Percentiles rank a stretch among this genome's conserved stretches.
phyloP scores from a whole-genome alignment of 2,797 vertebrate species.

The Melanotaenia trifasciata region DNA sequence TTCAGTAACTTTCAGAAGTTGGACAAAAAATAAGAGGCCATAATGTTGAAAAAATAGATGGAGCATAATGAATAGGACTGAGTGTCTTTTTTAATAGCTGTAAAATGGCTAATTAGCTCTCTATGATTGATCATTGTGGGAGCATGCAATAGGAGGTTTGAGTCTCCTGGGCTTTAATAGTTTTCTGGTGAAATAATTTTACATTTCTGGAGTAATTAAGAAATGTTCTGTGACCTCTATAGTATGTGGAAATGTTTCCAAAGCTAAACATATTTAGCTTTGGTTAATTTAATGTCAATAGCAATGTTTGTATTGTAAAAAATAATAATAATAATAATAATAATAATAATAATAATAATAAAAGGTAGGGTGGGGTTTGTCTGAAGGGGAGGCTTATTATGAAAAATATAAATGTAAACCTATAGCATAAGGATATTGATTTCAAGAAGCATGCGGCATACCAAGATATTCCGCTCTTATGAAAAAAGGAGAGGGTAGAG shows the following conservation, averaged over 20 bases:
- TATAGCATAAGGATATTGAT: constrained; percentile 40
- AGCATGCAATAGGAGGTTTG: constrained; percentile 58
- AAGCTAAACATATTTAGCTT: neutral
- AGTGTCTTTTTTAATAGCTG: constrained; percentile 70
- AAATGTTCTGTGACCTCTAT: constrained; percentile 54
- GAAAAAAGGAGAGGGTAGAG: constrained; percentile 46
- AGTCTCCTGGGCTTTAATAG: constrained; percentile 67
- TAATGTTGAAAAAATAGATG: constrained; percentile 66
- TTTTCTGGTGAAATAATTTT: constrained; percentile 77
- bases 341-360: constrained; percentile 14
- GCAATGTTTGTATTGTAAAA: neutral
- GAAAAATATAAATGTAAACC: constrained; percentile 30
- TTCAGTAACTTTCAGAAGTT: constrained; percentile 65
- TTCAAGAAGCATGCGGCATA: constrained; percentile 38
- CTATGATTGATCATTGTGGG: constrained; percentile 69
- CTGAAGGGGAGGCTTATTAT: neutral
- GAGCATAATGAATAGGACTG: constrained; percentile 64
- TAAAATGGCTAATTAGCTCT: constrained; percentile 77
- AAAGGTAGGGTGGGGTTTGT: neutral
- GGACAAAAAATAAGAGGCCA: constrained; percentile 23
- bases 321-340: constrained; percentile 12
- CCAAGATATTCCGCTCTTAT: constrained; percentile 57
- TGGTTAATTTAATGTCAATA: constrained; percentile 30
- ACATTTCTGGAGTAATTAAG: constrained; percentile 71
- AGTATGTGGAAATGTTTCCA: constrained; percentile 31